Base-by-base conservation (phyloP, 2,888 invertebrate species). In the Rhaphigaster nebulosa region DNA sequence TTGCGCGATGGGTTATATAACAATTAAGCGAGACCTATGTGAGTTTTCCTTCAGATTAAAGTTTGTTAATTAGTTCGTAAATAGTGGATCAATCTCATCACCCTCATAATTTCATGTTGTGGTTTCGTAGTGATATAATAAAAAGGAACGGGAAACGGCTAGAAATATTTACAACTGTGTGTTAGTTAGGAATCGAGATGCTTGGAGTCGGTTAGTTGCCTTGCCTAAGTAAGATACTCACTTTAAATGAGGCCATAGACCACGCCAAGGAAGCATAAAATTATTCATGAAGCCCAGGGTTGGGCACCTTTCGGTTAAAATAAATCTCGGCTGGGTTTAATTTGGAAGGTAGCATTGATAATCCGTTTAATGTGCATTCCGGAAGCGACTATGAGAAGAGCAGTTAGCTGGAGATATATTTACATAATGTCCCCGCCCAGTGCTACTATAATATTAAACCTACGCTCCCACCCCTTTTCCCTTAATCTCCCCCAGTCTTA, bases 291-390 rank as follows among this genome's bases (percentile, higher is more conserved):
- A 76, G 8, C n/a, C 15, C 52, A 26, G 41, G 8, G 41, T 3
- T 8, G 8, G 23, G 8, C 80, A 84, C 45, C 26, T 45, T 80
- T 84, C 45, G 45, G 84, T n/a, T 84, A 84, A 50, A 84, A 84
- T 84, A 84, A 84, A 84, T 84, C 84, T 84, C 34, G 45, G 84
- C 12, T 50, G 84, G 80, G 84, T 84, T 84, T 84, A 84, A 84
- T 84, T 84, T 84, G 84, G 84, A 45, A 84, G 84, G 84, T 45
- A 50, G 84, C n/a, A 84, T 84, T 50, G 84, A 50, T 84, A 84
- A 84, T 84, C 84, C 84, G 84, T 84, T 84, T 84, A 84, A 84
- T 84, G 84, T 84, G 84, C 84, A 84, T 84, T n/a, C 45, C 84
- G 84, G 84, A 50, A 50, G 45, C 45, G 84, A 84, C 84, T 84